These are phyloP conservation scores for Glandiceps talaboti DNA, from an alignment of 53 echinoderm and acorn worm species.

Conservation along the genomic window DNA sequence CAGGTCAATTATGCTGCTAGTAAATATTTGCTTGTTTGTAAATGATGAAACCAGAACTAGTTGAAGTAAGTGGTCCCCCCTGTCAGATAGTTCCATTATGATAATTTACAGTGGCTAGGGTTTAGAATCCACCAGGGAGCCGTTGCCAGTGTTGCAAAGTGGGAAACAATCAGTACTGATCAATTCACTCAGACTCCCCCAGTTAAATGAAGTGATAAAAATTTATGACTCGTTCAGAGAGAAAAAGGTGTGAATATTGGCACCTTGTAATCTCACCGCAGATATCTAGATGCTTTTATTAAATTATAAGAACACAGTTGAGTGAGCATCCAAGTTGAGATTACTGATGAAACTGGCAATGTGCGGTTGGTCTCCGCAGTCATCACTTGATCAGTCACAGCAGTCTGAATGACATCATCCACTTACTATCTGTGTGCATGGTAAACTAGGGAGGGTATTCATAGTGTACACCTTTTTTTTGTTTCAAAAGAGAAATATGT, in stretches of 20 bases:
- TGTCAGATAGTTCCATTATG: too few species aligned
- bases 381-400: neutral
- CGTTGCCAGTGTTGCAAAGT: too few species aligned
- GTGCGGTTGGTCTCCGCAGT: too few species aligned
- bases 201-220: neutral
- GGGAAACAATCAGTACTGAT: too few species aligned
- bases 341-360: neutral
- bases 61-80: too few species aligned
- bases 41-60: too few species aligned
- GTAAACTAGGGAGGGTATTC: neutral
- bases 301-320: neutral
- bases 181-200: too few species aligned
- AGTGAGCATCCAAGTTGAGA: neutral
- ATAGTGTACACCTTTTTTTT: neutral
- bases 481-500: neutral
- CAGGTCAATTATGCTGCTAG: too few species aligned
- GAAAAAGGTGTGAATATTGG: neutral
- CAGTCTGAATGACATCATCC: neutral
- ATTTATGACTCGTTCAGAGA: neutral
- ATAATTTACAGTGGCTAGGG: too few species aligned
- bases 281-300: neutral
- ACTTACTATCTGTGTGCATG: neutral
- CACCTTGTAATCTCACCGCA: neutral
- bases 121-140: too few species aligned
- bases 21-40: too few species aligned